Evolutionary conservation across 2,113 vertebrate species (phyloP), one percentile per base, ranked within the genome.

Genomic region (Oreochromis spilurus): DNA sequence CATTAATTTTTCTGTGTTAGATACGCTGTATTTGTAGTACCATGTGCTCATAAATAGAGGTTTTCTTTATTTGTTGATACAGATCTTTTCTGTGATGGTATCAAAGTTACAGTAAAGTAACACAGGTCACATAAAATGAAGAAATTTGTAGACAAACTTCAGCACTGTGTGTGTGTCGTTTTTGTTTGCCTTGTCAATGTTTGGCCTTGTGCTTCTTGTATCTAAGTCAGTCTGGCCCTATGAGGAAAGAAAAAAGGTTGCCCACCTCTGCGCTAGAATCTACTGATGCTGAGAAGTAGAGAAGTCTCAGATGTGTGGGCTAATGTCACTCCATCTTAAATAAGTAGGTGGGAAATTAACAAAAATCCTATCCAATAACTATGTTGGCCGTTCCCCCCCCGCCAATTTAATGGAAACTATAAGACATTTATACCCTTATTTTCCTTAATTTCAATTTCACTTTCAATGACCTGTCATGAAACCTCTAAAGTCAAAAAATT

Each of bases 161-260:
- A 24, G 0, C 38, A 1, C 13, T 72, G 7, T 11, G 4, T 45
- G 12, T 5, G 21, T 43, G n/a, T 70, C 1, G 1, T 12, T 65
- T 38, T 36, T 57, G 24, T 70, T 24, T 38, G 12, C 12, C n/a
- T 16, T 9, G 4, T 67, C 11, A 67, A 21, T 12, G 7, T 45
- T 24, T 45, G 67, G 13, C 24, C 17, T 7, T 19, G 50, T 7
- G 6, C 6, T 29, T 75, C 9, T 48, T 50, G 43, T 19, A 31
- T 75, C 70, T 0, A 72, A 0, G 38, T 26, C 67, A 72, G 21
- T 45, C 38, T 45, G 5, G n/a, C n/a, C 21, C 67, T 72, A 24
- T 26, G 67, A 26, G 65, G 0, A 10, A 60, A 16, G 16, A 40
- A 48, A 48, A 70, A 24, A 62, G 58, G 21, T 8, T 45, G 13